Conservation (phyloP, 2,113 vertebrate genomes). For the Otus sunia region DNA sequence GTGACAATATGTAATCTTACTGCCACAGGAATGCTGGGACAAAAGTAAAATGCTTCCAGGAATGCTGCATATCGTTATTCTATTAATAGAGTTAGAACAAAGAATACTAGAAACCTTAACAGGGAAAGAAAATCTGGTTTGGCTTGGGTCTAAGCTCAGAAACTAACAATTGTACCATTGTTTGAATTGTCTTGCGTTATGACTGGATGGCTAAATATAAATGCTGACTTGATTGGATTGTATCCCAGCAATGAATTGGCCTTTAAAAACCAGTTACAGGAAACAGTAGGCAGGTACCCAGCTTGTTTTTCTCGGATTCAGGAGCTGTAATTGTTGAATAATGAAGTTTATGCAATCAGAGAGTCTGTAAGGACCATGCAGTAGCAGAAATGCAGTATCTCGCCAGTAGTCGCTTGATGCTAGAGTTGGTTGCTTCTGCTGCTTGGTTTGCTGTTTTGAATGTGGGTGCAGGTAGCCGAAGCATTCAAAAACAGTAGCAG, state of each 20-base stretch:
- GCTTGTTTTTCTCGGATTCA: background rate
- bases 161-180: background rate
- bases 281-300: background rate
- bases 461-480: background rate
- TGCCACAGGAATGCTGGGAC: background rate
- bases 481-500: background rate
- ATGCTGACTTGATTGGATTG: constrained; percentile 24
- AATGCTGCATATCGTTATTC: background rate
- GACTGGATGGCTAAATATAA: constrained; percentile 39
- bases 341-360: background rate
- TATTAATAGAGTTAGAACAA: constrained; percentile 20
- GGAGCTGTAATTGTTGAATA: background rate
- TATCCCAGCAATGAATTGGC: background rate
- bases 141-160: background rate
- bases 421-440: background rate
- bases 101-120: background rate
- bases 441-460: background rate
- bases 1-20: background rate
- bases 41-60: background rate
- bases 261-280: background rate
- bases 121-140: background rate
- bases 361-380: background rate
- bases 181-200: constrained; percentile 22
- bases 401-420: background rate
- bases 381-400: background rate